Conservation (phyloP, 2,113 vertebrate genomes). For the Tachysurus fulvidraco region DNA sequence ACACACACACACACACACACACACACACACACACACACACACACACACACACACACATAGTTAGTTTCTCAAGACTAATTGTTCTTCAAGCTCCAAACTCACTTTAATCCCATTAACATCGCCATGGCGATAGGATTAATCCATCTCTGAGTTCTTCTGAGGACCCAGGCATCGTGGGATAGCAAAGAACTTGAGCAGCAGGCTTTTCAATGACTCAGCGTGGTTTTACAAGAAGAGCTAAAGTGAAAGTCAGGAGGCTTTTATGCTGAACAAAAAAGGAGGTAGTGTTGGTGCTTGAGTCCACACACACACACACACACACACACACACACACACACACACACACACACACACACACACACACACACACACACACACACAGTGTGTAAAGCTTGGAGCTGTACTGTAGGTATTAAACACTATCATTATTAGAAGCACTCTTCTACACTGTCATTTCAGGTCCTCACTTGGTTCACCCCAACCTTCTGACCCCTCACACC, state of each 20-base stretch:
- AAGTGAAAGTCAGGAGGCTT: slow-evolving; percentile 53
- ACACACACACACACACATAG: slow-evolving; percentile 22
- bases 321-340: too few species aligned
- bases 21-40: slow-evolving; percentile 19
- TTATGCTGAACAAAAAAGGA: neutral
- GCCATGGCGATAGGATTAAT: slow-evolving; percentile 62
- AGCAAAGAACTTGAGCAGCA: slow-evolving; percentile 2
- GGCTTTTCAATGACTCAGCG: slow-evolving; percentile 37
- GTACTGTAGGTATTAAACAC: neutral
- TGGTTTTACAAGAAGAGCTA: slow-evolving; percentile 27
- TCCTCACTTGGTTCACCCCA: neutral
- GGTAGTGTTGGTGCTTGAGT: neutral
- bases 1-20: slow-evolving; percentile 26
- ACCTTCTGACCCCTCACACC: neutral
- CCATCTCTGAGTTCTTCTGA: slow-evolving; percentile 48
- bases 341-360: neutral
- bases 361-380: neutral
- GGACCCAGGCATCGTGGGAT: slow-evolving; percentile 32
- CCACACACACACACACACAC: neutral
- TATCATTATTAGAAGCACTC: neutral
- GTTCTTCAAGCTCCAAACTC: slow-evolving; percentile 71
- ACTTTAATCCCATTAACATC: slow-evolving; percentile 77
- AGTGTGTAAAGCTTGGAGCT: neutral
- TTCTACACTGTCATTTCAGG: neutral
- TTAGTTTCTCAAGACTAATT: slow-evolving; percentile 65